Conservation (phyloP, 2,888 invertebrate genomes). For the Calameuta filiformis region DNA sequence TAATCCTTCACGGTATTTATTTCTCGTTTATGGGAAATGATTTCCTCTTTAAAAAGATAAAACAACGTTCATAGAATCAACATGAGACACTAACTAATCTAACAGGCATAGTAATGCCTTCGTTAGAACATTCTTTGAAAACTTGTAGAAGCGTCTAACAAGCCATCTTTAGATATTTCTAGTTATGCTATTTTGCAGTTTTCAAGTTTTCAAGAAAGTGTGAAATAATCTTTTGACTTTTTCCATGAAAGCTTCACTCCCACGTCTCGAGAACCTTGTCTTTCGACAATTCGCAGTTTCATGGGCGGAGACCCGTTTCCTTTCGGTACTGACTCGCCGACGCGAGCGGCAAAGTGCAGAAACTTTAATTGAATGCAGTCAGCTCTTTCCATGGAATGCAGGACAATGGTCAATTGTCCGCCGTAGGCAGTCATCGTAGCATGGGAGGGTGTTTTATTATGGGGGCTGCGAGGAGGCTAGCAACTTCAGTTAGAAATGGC, state of each 20-base stretch:
- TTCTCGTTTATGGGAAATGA: not conserved
- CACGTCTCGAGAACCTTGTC: conserved; percentile 37
- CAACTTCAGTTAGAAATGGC: not conserved
- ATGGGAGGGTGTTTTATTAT: conserved; percentile 62
- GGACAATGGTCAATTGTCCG: conserved; percentile 57
- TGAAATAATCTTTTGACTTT: conserved; percentile 15
- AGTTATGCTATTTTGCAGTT: not conserved
- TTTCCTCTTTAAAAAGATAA: not conserved
- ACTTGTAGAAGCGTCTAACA: not conserved
- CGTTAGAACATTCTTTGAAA: not conserved
- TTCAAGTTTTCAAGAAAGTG: not conserved
- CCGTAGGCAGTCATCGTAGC: conserved; percentile 26
- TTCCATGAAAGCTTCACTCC: conserved; percentile 35
- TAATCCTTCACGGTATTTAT: not conserved
- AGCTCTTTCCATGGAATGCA: conserved; percentile 48
- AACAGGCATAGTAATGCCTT: not conserved
- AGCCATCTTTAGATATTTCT: not conserved
- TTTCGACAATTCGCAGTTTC: conserved; percentile 37
- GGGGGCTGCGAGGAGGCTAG: conserved; percentile 44
- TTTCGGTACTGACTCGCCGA: conserved; percentile 10
- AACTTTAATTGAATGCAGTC: conserved; percentile 59
- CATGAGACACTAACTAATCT: not conserved
- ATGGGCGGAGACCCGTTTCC: conserved; percentile 43
- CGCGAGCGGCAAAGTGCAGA: conserved; percentile 47
- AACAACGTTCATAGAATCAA: not conserved